A percentile compares a stretch with the other conserved stretches of the same genome.
Evolutionary conservation across 2,888 invertebrate species (phyloP).

Genomic region (Cheilosia scutellata): DNA sequence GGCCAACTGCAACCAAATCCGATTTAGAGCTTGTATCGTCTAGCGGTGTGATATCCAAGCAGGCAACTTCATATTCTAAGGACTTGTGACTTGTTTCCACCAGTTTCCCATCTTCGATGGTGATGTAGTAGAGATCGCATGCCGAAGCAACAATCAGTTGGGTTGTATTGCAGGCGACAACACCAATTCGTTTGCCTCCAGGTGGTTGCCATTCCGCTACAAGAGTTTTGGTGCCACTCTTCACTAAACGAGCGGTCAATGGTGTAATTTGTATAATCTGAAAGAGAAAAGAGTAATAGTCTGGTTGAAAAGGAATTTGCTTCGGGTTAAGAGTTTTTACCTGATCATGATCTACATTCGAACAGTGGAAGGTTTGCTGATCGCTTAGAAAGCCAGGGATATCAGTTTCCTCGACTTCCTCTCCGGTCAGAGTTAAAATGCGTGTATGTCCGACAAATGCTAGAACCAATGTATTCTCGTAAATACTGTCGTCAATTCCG

Average conservation of each 20-base stretch:
- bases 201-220: constrained; percentile 90
- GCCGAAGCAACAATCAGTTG: constrained; percentile 95
- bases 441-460: constrained; percentile 99
- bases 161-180: constrained; percentile 92
- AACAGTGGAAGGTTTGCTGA: constrained; percentile 97
- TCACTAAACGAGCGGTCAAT: constrained; percentile 89
- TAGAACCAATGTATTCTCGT: constrained; percentile 95
- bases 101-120: constrained; percentile 88
- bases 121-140: constrained; percentile 92
- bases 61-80: constrained; percentile 97
- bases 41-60: constrained; percentile 95
- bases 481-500: constrained; percentile 86
- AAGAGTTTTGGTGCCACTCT: constrained; percentile 87
- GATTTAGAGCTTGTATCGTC: constrained; percentile 87
- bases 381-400: constrained; percentile 95
- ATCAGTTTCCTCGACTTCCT: constrained; percentile 99
- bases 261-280: constrained; percentile 89
- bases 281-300: not conserved
- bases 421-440: constrained; percentile 94
- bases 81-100: constrained; percentile 88
- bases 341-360: constrained; percentile 94
- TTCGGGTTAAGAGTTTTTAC: constrained; percentile 83
- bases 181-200: constrained; percentile 91
- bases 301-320: not conserved
- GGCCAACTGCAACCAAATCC: constrained; percentile 94